phyloP scores from a whole-genome alignment of 2,888 invertebrate genomes.

The Volucella zonaria region DNA sequence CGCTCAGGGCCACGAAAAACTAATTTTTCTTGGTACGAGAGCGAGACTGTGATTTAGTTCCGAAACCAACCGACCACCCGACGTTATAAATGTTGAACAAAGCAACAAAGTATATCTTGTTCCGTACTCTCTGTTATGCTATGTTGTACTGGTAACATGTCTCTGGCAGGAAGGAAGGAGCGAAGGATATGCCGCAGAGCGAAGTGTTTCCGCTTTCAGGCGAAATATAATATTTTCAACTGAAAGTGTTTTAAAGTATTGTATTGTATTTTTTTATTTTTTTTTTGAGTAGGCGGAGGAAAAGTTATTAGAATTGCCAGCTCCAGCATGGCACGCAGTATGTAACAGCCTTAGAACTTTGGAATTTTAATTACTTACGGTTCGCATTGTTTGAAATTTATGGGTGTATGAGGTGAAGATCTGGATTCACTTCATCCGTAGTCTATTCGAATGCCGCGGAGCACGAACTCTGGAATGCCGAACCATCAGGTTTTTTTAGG shows the following conservation, averaged over 20 bases:
- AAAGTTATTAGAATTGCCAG: too few species aligned
- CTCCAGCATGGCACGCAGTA: background rate
- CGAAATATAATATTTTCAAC: background rate
- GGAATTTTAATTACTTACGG: background rate
- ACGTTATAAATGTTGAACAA: constrained; percentile 36
- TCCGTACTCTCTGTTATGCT: background rate
- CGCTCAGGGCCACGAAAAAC: constrained; percentile 28
- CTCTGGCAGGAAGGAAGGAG: background rate
- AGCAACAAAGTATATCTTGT: constrained; percentile 11
- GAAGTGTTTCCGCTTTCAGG: background rate
- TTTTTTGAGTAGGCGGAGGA: too few species aligned
- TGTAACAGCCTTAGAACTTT: background rate
- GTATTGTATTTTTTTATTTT: too few species aligned
- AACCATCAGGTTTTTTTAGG: too few species aligned
- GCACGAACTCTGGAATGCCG: too few species aligned
- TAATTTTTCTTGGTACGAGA: constrained; percentile 16
- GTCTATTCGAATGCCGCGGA: too few species aligned
- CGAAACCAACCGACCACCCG: background rate
- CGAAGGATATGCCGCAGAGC: constrained; percentile 14
- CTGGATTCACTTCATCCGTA: too few species aligned
- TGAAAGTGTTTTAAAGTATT: constrained; percentile 38
- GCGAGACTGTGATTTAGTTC: constrained; percentile 38
- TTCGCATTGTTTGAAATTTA: background rate
- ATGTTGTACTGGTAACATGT: background rate
- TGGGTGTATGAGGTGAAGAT: background rate